These are phyloP conservation scores for Philereme transversata DNA, from an alignment of 2,888 invertebrate genomes.

Conservation along the genomic window DNA sequence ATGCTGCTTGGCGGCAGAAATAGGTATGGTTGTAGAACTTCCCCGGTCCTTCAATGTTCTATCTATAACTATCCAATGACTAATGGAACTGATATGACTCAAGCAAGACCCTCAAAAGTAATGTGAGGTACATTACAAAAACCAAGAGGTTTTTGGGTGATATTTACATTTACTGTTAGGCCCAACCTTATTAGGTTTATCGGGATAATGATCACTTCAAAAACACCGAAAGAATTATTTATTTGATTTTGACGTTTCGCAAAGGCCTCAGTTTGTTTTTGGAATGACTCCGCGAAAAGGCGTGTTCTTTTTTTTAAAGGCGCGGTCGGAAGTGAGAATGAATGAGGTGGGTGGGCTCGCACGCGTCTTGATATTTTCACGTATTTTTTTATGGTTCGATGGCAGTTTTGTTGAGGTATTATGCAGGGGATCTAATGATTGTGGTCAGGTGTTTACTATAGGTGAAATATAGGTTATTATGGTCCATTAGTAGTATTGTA, in stretches of 20 bases:
- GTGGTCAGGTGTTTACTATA: too few relatives aligned
- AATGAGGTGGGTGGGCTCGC: constrained; percentile 53
- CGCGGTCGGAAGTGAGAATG: constrained; percentile 47
- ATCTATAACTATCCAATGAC: too few relatives aligned
- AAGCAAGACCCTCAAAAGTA: too few relatives aligned
- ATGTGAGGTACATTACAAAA: too few relatives aligned
- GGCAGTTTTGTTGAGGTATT: neutral
- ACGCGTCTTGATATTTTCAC: constrained; percentile 28
- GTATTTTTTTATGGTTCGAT: constrained; percentile 35
- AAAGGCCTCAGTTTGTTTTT: constrained; percentile 46
- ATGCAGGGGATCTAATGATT: too few relatives aligned
- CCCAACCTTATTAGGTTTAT: constrained; percentile 16
- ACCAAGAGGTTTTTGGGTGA: neutral
- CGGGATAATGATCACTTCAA: constrained; percentile 19
- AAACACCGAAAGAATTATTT: constrained; percentile 30
- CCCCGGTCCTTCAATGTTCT: too few relatives aligned
- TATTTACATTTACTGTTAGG: constrained; percentile 4
- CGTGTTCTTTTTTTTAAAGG: constrained; percentile 6
- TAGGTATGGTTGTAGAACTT: too few relatives aligned
- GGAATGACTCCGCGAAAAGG: constrained; percentile 41
- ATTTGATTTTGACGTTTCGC: constrained; percentile 40
- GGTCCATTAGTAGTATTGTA: too few relatives aligned
- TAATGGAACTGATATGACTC: too few relatives aligned
- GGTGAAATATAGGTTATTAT: too few relatives aligned
- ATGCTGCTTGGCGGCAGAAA: too few relatives aligned